Evolutionary conservation across 37 sponge, comb jelly and placozoan genomes (phyloP), one percentile per base, ranked within the genome.

Genomic region (Theonella swinhoei): DNA sequence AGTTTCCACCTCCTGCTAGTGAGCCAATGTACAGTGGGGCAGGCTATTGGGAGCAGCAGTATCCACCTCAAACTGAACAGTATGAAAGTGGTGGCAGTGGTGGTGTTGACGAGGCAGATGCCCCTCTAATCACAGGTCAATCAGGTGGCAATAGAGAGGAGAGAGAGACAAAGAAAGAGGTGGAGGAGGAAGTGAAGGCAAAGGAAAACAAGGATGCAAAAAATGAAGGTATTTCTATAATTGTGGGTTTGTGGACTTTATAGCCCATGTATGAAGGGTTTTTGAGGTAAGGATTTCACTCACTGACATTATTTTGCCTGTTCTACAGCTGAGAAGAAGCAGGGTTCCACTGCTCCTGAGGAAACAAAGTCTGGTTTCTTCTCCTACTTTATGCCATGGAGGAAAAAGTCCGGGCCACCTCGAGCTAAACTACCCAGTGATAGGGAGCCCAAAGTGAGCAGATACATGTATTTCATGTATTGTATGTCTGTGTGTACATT

Each of bases 91-190:
- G n/a, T n/a, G n/a, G n/a, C n/a, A n/a, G n/a, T n/a, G n/a, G n/a
- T n/a, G n/a, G n/a, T n/a, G n/a, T n/a, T n/a, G n/a, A n/a, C n/a
- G n/a, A n/a, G n/a, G n/a, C n/a, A n/a, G n/a, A n/a, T n/a, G n/a
- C n/a, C n/a, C n/a, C n/a, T n/a, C n/a, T n/a, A n/a, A n/a, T n/a
- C 32, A 66, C 68, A 31, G 20, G 20, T 66, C 20, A 9, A 31
- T 9, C 17, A 31, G 28, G 20, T 66, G 68, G 31, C 68, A 23
- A 66, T 66, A 39, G 25, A 72, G 74, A 72, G 20, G 42, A 72
- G 37, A 72, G 31, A 72, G 74, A 72, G 9, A 38, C 14, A 14
- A 39, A 29, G 42, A 20, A 31, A 72, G 74, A 72, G 74, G 31
- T 30, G 29, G 40, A 72, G 39, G 9, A 72, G 68, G n/a, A n/a